Evolutionary conservation across 2,797 vertebrate genomes (phyloP).

Genomic region (Acomys russatus): DNA sequence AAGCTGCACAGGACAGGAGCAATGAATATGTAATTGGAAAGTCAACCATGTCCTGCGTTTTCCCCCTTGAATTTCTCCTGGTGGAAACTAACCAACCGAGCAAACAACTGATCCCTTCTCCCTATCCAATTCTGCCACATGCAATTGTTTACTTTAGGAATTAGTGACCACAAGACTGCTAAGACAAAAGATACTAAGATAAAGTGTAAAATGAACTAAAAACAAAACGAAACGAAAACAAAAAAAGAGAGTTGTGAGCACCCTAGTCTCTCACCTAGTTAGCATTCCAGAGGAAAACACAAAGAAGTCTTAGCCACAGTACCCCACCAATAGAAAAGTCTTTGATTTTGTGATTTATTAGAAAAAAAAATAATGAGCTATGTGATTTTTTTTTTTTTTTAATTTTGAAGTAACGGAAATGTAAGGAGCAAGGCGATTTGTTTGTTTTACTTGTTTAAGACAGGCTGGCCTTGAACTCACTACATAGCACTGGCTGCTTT

Average conservation of each 20-base stretch:
- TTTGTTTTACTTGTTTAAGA: background rate
- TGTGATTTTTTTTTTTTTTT: background rate
- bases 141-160: constrained; percentile 52
- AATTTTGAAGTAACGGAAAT: background rate
- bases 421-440: background rate
- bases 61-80: background rate
- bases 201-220: background rate
- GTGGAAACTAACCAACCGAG: background rate
- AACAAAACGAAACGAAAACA: background rate
- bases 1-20: background rate
- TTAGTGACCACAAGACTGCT: background rate
- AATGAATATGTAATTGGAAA: constrained; percentile 25
- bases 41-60: background rate
- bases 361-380: background rate
- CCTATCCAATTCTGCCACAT: background rate
- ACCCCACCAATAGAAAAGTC: background rate
- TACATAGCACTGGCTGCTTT: no score
- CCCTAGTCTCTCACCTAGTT: background rate
- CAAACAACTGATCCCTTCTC: constrained; percentile 12
- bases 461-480: background rate
- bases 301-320: background rate
- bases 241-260: background rate
- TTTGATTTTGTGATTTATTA: constrained; percentile 1
- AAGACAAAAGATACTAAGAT: constrained; percentile 5
- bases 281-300: background rate